These are phyloP conservation scores for Psittacus erithacus DNA, from an alignment of 2,113 vertebrate genomes.

Conservation along the genomic window DNA sequence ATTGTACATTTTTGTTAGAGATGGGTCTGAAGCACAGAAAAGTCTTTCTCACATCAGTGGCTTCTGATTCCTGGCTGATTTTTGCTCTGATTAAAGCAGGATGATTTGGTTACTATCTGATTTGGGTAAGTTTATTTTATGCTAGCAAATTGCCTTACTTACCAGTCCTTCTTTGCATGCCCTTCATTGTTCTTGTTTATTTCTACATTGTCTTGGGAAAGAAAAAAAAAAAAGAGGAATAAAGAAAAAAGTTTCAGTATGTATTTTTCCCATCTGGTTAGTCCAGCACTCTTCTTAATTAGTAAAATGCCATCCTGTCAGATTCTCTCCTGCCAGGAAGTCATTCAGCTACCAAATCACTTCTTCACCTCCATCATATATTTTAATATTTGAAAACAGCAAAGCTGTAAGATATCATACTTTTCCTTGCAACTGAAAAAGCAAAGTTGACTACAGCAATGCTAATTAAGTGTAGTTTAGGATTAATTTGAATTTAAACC, in stretches of 20 bases:
- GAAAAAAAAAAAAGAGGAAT: not conserved
- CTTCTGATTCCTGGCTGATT: not conserved
- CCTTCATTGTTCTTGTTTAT: conserved; percentile 51
- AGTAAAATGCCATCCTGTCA: conserved; percentile 77
- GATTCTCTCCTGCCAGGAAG: conserved; percentile 76
- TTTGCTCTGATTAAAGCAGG: not conserved
- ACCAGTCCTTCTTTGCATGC: not conserved
- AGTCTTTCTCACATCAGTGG: not conserved
- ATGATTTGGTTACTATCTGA: not conserved
- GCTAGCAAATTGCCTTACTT: conserved; percentile 20
- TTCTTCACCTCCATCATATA: conserved; percentile 77
- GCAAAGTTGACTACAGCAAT: conserved; percentile 42
- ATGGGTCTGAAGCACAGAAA: not conserved
- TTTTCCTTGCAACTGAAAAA: conserved; percentile 58
- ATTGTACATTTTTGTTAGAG: not conserved
- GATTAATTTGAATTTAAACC: conserved; percentile 74
- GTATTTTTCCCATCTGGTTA: conserved; percentile 76
- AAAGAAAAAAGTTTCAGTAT: conserved; percentile 68
- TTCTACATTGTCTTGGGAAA: conserved; percentile 46
- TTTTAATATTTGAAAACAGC: conserved; percentile 72
- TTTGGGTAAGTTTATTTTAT: conserved; percentile 17
- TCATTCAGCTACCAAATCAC: conserved; percentile 77
- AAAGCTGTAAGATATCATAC: conserved; percentile 69
- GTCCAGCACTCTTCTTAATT: conserved; percentile 78
- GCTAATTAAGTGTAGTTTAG: conserved; percentile 73